Evolutionary conservation across 1,140 invertebrate species (phyloP).

Genomic region (Bilobella aurantiaca): DNA sequence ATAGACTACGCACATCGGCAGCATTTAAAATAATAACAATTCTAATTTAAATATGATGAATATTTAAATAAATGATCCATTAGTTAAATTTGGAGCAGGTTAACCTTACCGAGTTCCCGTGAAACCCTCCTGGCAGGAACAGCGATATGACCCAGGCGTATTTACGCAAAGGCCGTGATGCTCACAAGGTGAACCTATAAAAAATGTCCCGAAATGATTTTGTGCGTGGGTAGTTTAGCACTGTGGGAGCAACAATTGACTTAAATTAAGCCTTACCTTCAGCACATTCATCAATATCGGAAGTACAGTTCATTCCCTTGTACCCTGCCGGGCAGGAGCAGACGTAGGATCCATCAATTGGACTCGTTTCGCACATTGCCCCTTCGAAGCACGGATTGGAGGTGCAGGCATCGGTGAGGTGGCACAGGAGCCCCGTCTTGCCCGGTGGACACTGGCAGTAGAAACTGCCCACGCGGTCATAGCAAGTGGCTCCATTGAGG

Average conservation of each 20-base stretch:
- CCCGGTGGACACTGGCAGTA: constrained; percentile 89
- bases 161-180: constrained; percentile 89
- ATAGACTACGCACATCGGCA: too few relatives aligned
- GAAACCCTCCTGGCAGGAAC: constrained; percentile 84
- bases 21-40: too few relatives aligned
- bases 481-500: constrained; percentile 90
- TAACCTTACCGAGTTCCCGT: too few relatives aligned
- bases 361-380: constrained; percentile 88
- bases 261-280: constrained; percentile 55
- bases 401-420: constrained; percentile 90
- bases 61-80: too few relatives aligned
- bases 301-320: constrained; percentile 79
- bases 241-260: background rate
- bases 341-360: constrained; percentile 84
- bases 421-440: constrained; percentile 86
- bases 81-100: too few relatives aligned
- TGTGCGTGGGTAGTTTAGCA: background rate
- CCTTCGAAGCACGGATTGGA: constrained; percentile 91
- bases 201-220: background rate
- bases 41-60: too few relatives aligned
- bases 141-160: constrained; percentile 83
- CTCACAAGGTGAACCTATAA: constrained; percentile 76
- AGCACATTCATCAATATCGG: constrained; percentile 90
- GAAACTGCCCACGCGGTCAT: constrained; percentile 86
- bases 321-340: constrained; percentile 87